phyloP scores from a whole-genome alignment of 2,797 vertebrate species.

The Sebastolobus altivelis region DNA sequence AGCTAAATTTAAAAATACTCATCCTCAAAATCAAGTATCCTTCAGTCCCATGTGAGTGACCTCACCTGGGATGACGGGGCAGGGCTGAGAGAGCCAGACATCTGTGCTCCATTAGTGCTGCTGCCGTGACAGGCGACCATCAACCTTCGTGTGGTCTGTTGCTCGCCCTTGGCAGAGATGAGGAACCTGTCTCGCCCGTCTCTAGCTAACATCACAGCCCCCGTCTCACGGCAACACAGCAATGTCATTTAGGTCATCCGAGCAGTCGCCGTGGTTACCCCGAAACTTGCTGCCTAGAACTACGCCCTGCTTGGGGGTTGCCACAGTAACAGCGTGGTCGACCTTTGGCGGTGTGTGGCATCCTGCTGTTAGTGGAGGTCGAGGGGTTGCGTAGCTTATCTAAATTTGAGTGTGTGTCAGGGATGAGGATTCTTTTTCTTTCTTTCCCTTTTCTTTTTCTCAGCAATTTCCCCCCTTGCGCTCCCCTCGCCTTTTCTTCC shows the following conservation, averaged over 20 bases:
- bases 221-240: slow-evolving; percentile 25
- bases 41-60: slow-evolving; percentile 30
- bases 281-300: slow-evolving; percentile 54
- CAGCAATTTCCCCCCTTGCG: background rate
- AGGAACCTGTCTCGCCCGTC: slow-evolving; percentile 25
- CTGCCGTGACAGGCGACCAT: slow-evolving; percentile 32
- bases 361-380: slow-evolving; percentile 48
- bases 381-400: slow-evolving; percentile 26
- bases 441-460: background rate
- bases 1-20: slow-evolving; percentile 12
- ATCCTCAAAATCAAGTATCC: slow-evolving; percentile 6
- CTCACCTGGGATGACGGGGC: slow-evolving; percentile 42
- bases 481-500: slow-evolving; percentile 11
- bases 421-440: background rate
- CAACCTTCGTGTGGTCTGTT: slow-evolving; percentile 18
- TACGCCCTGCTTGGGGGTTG: slow-evolving; percentile 65
- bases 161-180: slow-evolving; percentile 11
- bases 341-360: slow-evolving; percentile 69
- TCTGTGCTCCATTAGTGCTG: slow-evolving; percentile 39
- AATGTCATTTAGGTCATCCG: slow-evolving; percentile 71
- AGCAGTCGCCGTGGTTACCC: slow-evolving; percentile 66
- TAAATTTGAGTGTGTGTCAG: slow-evolving; percentile 20
- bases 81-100: slow-evolving; percentile 26
- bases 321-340: slow-evolving; percentile 69
- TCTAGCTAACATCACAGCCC: slow-evolving; percentile 18